A percentile compares a stretch with the other conserved stretches of the same genome.
Conservation (phyloP, 1,140 invertebrate species). For the Leptinotarsa texana region DNA sequence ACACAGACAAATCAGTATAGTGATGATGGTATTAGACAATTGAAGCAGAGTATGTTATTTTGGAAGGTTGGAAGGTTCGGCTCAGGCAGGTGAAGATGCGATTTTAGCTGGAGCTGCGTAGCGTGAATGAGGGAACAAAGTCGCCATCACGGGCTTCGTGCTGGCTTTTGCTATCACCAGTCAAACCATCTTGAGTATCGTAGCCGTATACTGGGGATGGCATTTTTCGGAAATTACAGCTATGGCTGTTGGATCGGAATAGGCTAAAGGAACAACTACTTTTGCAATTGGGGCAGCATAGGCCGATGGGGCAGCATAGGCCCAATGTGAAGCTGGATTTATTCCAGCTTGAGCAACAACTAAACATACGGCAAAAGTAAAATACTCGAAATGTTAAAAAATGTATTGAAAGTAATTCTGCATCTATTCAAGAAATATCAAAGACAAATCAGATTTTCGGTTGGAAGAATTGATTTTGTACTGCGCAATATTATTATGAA, state of each 20-base stretch:
- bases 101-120: too few relatives aligned
- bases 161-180: slow-evolving; percentile 64
- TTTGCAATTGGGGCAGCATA: slow-evolving; percentile 48
- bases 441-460: too few relatives aligned
- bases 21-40: too few relatives aligned
- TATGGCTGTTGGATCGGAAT: not conserved
- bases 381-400: not conserved
- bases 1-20: too few relatives aligned
- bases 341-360: not conserved
- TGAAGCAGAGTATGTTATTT: too few relatives aligned
- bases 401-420: not conserved
- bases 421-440: too few relatives aligned
- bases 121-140: slow-evolving; percentile 58
- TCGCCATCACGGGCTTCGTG: slow-evolving; percentile 64
- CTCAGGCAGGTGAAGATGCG: too few relatives aligned
- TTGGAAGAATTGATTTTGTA: too few relatives aligned
- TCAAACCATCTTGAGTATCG: slow-evolving; percentile 60
- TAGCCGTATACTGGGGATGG: slow-evolving; percentile 64
- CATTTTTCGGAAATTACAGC: slow-evolving; percentile 57
- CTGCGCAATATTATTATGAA: too few relatives aligned
- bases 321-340: too few relatives aligned
- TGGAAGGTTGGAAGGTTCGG: too few relatives aligned
- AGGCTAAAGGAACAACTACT: slow-evolving; percentile 44
- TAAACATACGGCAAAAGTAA: not conserved
- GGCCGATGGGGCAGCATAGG: not conserved